Conservation (phyloP, 2,888 invertebrate species). For the Anticlea derivata region DNA sequence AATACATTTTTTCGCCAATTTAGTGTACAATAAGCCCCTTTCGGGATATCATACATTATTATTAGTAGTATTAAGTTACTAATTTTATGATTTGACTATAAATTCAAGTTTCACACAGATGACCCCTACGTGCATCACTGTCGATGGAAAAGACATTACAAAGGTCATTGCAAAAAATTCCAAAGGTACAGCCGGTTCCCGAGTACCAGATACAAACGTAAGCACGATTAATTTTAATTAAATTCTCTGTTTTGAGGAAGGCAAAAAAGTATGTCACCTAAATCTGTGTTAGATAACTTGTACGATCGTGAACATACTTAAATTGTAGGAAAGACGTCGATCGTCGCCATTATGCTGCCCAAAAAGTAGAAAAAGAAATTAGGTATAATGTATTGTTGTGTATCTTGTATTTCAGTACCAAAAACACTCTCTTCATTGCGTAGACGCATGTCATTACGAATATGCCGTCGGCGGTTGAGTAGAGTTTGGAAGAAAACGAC, state of each 20-base stretch:
- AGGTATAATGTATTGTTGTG: neutral
- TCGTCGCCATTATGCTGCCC: too few species aligned
- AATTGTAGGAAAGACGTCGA: too few species aligned
- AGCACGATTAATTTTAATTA: too few species aligned
- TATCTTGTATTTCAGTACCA: slow-evolving; percentile 39
- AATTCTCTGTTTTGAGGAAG: too few species aligned
- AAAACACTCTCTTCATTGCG: slow-evolving; percentile 44
- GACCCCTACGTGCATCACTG: slow-evolving; percentile 26
- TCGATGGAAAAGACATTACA: slow-evolving; percentile 40
- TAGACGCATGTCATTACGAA: slow-evolving; percentile 47
- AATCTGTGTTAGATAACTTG: too few species aligned
- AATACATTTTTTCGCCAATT: too few species aligned
- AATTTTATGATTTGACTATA: too few species aligned
- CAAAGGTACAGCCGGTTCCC: slow-evolving; percentile 45
- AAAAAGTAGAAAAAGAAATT: neutral
- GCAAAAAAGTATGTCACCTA: too few species aligned
- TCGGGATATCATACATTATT: too few species aligned
- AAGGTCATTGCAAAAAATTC: slow-evolving; percentile 42
- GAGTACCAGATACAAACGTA: slow-evolving; percentile 49
- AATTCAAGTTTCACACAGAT: neutral
- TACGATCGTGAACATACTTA: too few species aligned
- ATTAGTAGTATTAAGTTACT: too few species aligned
- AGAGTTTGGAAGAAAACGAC: slow-evolving; percentile 62
- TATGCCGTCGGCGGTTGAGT: slow-evolving; percentile 53
- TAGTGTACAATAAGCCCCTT: too few species aligned